Conservation (phyloP, 2,888 invertebrate species). For the Baronia brevicornis region DNA sequence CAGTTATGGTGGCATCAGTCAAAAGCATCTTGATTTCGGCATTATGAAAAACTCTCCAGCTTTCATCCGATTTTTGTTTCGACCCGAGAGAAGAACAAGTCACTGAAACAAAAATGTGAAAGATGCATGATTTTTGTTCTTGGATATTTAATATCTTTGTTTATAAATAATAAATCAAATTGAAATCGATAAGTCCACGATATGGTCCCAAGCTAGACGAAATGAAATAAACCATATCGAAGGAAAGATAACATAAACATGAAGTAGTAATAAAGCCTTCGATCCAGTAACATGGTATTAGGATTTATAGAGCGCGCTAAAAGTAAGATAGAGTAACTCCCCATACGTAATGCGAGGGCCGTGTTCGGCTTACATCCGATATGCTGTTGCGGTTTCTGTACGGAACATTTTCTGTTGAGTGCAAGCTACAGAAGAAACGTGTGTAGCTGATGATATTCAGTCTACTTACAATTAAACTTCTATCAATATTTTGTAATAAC, state of each 20-base stretch:
- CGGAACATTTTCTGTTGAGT: slow-evolving; percentile 37
- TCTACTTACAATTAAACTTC: too few relatives aligned
- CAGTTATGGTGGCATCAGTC: too few relatives aligned
- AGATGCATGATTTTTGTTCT: too few relatives aligned
- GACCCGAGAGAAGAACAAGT: too few relatives aligned
- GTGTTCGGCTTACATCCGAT: slow-evolving; percentile 49
- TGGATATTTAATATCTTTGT: too few relatives aligned
- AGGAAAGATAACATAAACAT: slow-evolving; percentile 32
- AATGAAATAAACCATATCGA: slow-evolving; percentile 26
- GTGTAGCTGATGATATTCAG: too few relatives aligned
- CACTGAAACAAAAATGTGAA: too few relatives aligned
- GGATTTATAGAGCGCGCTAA: slow-evolving; percentile 42
- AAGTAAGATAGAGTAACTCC: slow-evolving; percentile 41
- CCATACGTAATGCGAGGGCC: slow-evolving; percentile 49
- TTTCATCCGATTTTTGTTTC: too few relatives aligned
- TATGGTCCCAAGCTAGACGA: slow-evolving; percentile 10
- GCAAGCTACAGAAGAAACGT: slow-evolving; percentile 18
- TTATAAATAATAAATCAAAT: slow-evolving; percentile 11
- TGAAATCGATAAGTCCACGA: slow-evolving; percentile 14
- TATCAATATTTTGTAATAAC: too few relatives aligned
- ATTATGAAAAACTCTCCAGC: too few relatives aligned
- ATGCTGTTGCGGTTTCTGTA: slow-evolving; percentile 66
- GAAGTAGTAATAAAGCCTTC: slow-evolving; percentile 46
- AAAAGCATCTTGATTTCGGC: too few relatives aligned
- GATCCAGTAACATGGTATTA: slow-evolving; percentile 39